Percentiles rank a stretch among this genome's conserved stretches.
Conservation (phyloP, 2,888 invertebrate species). For the Mallateleia sp. region DNA sequence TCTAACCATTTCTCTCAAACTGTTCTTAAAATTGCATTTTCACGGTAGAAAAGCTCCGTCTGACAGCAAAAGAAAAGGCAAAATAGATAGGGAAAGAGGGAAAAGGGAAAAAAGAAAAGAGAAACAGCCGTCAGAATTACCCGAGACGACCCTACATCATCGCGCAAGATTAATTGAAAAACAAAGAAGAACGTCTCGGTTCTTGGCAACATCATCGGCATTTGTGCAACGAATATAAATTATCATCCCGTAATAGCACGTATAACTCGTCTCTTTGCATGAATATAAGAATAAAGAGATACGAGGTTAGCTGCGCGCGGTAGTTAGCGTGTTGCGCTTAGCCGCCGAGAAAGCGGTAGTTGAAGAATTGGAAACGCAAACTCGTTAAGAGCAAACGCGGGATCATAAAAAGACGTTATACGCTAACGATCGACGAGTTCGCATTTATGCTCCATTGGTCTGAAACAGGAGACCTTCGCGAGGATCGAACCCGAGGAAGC, state of each 20-base stretch:
- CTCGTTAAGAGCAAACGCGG: slow-evolving; percentile 77
- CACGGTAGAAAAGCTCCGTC: slow-evolving; percentile 31
- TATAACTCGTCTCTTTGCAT: slow-evolving; percentile 70
- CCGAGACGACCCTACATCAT: slow-evolving; percentile 68
- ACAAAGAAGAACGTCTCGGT: slow-evolving; percentile 72
- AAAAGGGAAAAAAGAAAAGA: slow-evolving; percentile 43
- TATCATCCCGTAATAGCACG: slow-evolving; percentile 69
- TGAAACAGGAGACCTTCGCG: slow-evolving; percentile 72
- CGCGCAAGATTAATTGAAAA: slow-evolving; percentile 71
- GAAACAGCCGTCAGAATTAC: slow-evolving; percentile 64
- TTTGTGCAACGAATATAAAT: slow-evolving; percentile 72
- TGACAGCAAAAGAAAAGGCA: slow-evolving; percentile 1
- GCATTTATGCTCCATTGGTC: slow-evolving; percentile 76
- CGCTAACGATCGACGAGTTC: slow-evolving; percentile 77
- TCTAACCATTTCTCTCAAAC: slow-evolving; percentile 44
- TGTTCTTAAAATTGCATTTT: slow-evolving; percentile 50
- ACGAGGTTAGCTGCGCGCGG: slow-evolving; percentile 66
- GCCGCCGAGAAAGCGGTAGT: slow-evolving; percentile 68
- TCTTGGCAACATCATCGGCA: slow-evolving; percentile 71
- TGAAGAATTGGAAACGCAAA: slow-evolving; percentile 75
- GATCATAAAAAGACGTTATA: slow-evolving; percentile 78
- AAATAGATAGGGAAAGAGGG: slow-evolving; percentile 8
- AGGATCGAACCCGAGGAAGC: slow-evolving; percentile 52
- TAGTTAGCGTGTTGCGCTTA: slow-evolving; percentile 69
- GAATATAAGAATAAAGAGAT: slow-evolving; percentile 70